Evolutionary conservation across 64 coral and sea anemone genomes (phyloP), one percentile per base, ranked within the genome.

Genomic region (Anthopleura sola): DNA sequence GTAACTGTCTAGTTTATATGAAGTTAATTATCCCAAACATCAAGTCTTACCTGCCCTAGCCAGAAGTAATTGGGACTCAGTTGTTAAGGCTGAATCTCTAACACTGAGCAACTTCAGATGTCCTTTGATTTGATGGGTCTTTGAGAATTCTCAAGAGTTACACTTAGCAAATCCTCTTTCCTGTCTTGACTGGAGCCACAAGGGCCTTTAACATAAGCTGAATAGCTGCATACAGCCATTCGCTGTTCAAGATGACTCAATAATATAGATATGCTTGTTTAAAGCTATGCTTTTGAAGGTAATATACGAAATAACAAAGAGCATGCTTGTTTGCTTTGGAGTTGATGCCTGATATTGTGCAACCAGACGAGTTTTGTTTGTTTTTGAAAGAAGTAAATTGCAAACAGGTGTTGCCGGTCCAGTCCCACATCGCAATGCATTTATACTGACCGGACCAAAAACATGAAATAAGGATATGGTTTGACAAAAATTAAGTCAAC

Each of bases 51-150:
- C 76, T 78, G 76, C 76, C 24, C 76, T 78, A 47, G 76, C 76
- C 16, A 78, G 34, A 40, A 78, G 76, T 78, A 78, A 26, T 17
- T 78, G 76, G 20, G 76, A 44, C 37, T 78, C 76, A 21, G 36
- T 78, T 38, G 76, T 23, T 47, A 78, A 40, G 4, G 36, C 20
- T 21, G 76, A 78, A 44, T 78, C 76, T 78, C 76, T 40, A 47
- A 78, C 76, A 78, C 47, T 78, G 37, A 78, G 40, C 1, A 17
- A 78, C 37, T 40, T 78, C 76, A 78, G 26, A 78, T 78, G 76
- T 21, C 76, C 37, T 47, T 47, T 78, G 40, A 78, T 47, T 47
- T 78, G 40, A 78, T 78, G 8, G 76, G 40, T 47, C 76, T 78
- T 47, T 78, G 0, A 78, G 37, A 78, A 78, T 48, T 78, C 23